These are phyloP conservation scores for Myotis myotis DNA, from an alignment of 2,797 vertebrate species.

Conservation along the genomic window DNA sequence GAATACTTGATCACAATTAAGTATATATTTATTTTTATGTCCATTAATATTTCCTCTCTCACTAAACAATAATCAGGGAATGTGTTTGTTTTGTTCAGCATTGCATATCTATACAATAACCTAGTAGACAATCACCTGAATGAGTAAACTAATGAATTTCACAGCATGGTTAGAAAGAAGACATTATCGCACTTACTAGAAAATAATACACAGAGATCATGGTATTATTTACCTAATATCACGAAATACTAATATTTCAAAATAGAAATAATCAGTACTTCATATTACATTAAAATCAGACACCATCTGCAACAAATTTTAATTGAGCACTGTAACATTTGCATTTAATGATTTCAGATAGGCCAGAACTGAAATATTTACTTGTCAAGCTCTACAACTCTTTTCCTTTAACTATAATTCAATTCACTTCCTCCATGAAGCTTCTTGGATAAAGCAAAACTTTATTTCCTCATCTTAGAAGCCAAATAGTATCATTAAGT, in stretches of 20 bases:
- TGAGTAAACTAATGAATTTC: slow-evolving; percentile 6
- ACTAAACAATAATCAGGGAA: neutral
- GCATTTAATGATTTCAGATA: slow-evolving; percentile 11
- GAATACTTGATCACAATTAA: neutral
- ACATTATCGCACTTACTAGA: neutral
- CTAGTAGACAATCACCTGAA: neutral
- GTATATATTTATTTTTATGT: neutral
- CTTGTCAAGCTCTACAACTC: neutral
- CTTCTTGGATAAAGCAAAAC: neutral
- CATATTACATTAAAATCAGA: slow-evolving; percentile 2
- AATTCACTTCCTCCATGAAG: neutral
- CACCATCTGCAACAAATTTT: neutral
- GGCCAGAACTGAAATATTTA: neutral
- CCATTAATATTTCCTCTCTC: neutral
- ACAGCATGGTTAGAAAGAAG: neutral
- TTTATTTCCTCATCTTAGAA: neutral
- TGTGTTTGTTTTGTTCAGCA: neutral
- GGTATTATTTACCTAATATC: neutral
- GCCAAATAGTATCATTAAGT: neutral
- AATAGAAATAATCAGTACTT: neutral
- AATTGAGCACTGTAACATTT: neutral
- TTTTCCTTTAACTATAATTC: neutral
- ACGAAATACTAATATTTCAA: neutral
- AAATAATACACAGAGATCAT: neutral
- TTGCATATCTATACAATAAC: neutral